Percentiles rank a stretch among this genome's conserved stretches.
These are phyloP conservation scores for Pemphigus obesinymphae DNA, from an alignment of 1,140 invertebrate genomes.

Conservation along the genomic window DNA sequence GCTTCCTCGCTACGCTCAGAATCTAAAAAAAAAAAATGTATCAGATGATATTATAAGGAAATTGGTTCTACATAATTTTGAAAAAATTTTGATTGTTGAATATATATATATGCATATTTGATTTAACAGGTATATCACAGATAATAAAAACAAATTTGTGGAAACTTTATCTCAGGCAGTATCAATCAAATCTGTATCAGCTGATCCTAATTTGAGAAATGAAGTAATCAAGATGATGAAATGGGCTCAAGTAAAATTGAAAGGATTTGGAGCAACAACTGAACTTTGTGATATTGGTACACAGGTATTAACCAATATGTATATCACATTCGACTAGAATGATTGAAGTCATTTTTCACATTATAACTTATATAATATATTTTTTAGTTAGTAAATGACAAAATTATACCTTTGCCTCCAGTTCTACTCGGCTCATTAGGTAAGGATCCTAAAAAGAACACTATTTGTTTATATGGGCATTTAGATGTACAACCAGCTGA, in stretches of 20 bases:
- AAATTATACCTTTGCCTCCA: conserved; percentile 64
- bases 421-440: conserved; percentile 79
- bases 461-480: conserved; percentile 93
- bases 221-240: conserved; percentile 75
- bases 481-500: conserved; percentile 95
- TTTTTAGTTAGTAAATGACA: background rate
- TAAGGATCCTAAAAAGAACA: conserved; percentile 80
- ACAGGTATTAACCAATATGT: no score
- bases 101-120: no score
- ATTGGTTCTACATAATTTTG: no score
- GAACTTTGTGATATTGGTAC: conserved; percentile 77
- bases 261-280: conserved; percentile 68
- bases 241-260: conserved; percentile 70
- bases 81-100: no score
- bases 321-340: background rate
- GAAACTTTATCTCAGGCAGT: conserved; percentile 77
- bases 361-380: no score
- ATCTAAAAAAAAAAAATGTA: no score
- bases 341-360: background rate
- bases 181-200: conserved; percentile 90
- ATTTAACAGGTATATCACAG: no score
- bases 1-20: no score
- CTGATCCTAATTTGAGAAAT: conserved; percentile 69
- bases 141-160: conserved; percentile 73
- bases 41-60: no score